Evolutionary conservation across 2,888 invertebrate genomes (phyloP).

Genomic region (Philopedon plagiatum): DNA sequence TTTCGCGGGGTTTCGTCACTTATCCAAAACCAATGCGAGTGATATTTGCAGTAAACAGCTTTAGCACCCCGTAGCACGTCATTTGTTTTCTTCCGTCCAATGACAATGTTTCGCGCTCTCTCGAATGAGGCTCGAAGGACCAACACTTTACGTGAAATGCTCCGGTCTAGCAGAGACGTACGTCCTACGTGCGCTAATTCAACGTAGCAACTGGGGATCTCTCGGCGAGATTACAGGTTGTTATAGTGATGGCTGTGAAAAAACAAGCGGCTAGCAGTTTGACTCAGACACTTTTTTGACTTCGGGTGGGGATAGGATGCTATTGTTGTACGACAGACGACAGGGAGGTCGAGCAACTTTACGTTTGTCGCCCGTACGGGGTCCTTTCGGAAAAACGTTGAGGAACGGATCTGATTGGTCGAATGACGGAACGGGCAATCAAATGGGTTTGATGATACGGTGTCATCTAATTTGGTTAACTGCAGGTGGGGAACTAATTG

Average conservation of each 20-base stretch:
- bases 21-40: constrained; percentile 27
- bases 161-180: constrained; percentile 15
- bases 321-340: constrained; percentile 33
- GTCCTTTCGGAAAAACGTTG: constrained; percentile 18
- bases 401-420: constrained; percentile 1
- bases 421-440: neutral
- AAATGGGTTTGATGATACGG: constrained; percentile 3
- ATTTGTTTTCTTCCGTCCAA: constrained; percentile 25
- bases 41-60: constrained; percentile 9
- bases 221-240: constrained; percentile 66
- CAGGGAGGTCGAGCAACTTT: constrained; percentile 16
- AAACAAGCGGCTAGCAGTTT: constrained; percentile 60
- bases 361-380: constrained; percentile 23
- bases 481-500: constrained; percentile 8
- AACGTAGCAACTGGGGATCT: constrained; percentile 58
- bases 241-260: constrained; percentile 66
- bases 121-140: constrained; percentile 15
- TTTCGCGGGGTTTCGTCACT: constrained; percentile 15
- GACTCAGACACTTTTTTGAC: constrained; percentile 40
- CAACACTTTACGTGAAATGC: constrained; percentile 22
- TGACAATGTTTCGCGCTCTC: constrained; percentile 22
- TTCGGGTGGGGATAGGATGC: constrained; percentile 29
- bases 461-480: neutral
- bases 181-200: constrained; percentile 29
- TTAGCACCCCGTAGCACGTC: constrained; percentile 28